Percentiles rank a stretch among this genome's conserved stretches.
Evolutionary conservation across 2,113 vertebrate genomes (phyloP).

Genomic region (Todiramphus chloris): DNA sequence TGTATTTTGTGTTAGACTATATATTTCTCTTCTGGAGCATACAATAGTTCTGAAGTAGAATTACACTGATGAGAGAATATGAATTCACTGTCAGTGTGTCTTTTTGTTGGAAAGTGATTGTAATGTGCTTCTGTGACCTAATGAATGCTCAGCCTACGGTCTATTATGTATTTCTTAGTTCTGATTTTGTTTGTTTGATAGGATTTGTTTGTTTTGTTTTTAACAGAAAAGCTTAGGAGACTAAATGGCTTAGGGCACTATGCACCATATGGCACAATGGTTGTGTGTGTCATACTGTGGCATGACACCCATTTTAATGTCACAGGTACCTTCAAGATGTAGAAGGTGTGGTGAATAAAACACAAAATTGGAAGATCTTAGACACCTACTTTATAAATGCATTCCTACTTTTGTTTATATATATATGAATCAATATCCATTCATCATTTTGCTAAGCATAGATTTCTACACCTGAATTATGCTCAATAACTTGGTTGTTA

Average conservation of each 20-base stretch:
- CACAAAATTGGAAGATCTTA: background rate
- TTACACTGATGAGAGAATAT: background rate
- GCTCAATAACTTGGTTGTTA: background rate
- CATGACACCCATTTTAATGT: background rate
- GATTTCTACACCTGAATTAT: background rate
- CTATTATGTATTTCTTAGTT: background rate
- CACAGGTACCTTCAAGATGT: background rate
- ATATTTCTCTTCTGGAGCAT: background rate
- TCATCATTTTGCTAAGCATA: fast-evolving
- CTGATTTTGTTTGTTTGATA: background rate
- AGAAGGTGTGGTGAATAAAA: background rate
- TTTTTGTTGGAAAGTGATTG: background rate
- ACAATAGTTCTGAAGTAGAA: background rate
- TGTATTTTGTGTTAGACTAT: background rate
- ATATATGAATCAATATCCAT: background rate
- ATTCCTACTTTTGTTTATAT: background rate
- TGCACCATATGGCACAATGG: no score
- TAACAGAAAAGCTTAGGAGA: background rate
- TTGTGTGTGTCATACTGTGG: background rate
- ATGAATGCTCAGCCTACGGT: background rate
- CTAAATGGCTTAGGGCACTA: background rate
- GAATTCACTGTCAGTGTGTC: background rate
- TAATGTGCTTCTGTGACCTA: background rate
- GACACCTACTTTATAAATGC: background rate
- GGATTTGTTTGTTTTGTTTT: background rate